Evolutionary conservation across 2,888 invertebrate species (phyloP).

Genomic region (Ceramica pisi): DNA sequence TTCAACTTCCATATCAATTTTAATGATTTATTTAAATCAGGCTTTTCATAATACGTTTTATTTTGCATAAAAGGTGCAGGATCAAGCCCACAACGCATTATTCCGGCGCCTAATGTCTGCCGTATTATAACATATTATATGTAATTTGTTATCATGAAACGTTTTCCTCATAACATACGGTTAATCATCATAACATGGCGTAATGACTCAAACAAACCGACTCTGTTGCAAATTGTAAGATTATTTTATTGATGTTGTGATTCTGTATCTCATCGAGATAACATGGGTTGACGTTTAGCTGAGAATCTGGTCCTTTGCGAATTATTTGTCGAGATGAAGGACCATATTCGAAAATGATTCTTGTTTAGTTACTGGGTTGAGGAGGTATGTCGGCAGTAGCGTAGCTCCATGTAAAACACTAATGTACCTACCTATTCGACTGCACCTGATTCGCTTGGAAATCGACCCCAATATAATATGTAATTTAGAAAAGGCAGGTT

Average conservation of each 20-base stretch:
- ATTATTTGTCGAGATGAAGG: neutral
- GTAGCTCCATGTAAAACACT: no score
- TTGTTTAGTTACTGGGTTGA: no score
- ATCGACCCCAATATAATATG: no score
- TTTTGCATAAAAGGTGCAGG: constrained; percentile 36
- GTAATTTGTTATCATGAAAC: constrained; percentile 52
- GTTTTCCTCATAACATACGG: constrained; percentile 50
- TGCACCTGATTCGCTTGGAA: no score
- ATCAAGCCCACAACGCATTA: constrained; percentile 25
- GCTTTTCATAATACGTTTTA: constrained; percentile 2
- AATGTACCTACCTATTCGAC: no score
- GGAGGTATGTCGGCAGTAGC: no score
- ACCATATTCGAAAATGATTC: neutral
- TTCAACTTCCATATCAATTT: no score
- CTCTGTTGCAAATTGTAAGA: constrained; percentile 34
- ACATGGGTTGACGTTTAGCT: neutral
- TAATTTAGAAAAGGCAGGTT: no score
- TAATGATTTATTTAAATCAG: constrained; percentile 20
- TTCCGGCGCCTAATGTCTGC: constrained; percentile 51
- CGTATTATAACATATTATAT: constrained; percentile 39
- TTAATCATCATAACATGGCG: constrained; percentile 47
- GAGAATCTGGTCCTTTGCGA: neutral
- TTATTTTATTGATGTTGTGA: constrained; percentile 39
- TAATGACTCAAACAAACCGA: constrained; percentile 49
- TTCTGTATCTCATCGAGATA: constrained; percentile 13